These are phyloP conservation scores for Lepidotrigona ventralis DNA, from an alignment of 1,140 invertebrate genomes.

Conservation along the genomic window DNA sequence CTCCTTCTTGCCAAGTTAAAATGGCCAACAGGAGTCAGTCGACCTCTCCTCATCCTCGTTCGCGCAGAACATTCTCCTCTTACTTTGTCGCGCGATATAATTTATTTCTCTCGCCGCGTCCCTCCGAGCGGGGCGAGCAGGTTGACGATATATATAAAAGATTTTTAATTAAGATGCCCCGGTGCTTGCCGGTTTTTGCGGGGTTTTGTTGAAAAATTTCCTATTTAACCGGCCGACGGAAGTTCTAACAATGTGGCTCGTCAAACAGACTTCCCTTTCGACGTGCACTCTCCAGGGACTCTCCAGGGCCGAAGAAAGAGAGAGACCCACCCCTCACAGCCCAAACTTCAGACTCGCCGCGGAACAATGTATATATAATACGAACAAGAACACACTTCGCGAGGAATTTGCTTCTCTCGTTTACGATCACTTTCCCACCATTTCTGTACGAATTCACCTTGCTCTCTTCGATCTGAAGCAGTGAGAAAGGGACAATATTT, in stretches of 20 bases:
- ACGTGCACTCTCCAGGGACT: too few relatives aligned
- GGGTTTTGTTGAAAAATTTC: slow-evolving; percentile 17
- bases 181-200: too few relatives aligned
- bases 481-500: background rate
- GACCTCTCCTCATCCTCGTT: background rate
- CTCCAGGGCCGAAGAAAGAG: background rate
- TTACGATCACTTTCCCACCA: background rate
- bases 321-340: too few relatives aligned
- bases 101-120: background rate
- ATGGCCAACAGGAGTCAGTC: slow-evolving; percentile 8
- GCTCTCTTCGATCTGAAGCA: background rate
- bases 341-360: slow-evolving; percentile 3
- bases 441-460: background rate
- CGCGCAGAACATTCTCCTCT: too few relatives aligned
- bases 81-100: too few relatives aligned
- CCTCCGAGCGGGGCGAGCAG: background rate
- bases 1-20: slow-evolving; percentile 56
- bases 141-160: background rate
- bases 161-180: slow-evolving; percentile 42
- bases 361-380: slow-evolving; percentile 36
- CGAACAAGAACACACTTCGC: background rate
- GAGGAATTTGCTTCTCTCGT: background rate
- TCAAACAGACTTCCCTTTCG: slow-evolving; percentile 8
- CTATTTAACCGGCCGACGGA: background rate
- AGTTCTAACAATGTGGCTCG: background rate